Evolutionary conservation across 2,797 vertebrate genomes (phyloP).

Genomic region (Steatocranus sp.): DNA sequence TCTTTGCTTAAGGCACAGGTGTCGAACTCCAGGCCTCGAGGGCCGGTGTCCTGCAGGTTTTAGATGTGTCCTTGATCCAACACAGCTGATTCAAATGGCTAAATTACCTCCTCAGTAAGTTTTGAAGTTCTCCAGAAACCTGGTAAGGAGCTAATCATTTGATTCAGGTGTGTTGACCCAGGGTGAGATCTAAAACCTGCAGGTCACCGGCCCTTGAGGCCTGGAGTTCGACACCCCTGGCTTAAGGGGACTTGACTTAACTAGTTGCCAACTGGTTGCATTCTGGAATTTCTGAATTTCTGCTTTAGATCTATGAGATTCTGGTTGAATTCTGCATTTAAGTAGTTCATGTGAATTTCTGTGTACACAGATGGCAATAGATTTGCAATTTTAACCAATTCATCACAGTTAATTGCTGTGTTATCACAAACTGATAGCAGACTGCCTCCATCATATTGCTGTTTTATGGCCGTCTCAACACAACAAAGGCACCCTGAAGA

Average conservation of each 20-base stretch:
- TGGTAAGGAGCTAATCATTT: too few species aligned
- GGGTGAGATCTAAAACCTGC: too few species aligned
- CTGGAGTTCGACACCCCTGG: too few species aligned
- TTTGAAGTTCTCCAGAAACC: too few species aligned
- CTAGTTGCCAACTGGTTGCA: not conserved
- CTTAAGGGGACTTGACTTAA: not conserved
- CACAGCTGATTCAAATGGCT: too few species aligned
- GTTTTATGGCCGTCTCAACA: not conserved
- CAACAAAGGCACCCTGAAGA: not conserved
- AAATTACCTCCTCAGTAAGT: too few species aligned
- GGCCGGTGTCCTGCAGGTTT: too few species aligned
- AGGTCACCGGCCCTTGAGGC: too few species aligned
- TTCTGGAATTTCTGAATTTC: not conserved
- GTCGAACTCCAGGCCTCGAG: too few species aligned
- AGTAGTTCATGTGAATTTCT: not conserved
- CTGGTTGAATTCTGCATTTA: not conserved
- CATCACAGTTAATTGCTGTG: not conserved
- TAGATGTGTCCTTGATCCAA: too few species aligned
- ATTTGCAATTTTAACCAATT: not conserved
- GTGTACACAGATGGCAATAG: not conserved
- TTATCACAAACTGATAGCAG: not conserved
- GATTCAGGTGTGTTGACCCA: too few species aligned
- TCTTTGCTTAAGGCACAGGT: too few species aligned
- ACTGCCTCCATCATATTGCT: not conserved
- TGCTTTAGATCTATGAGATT: not conserved